Conservation (phyloP, 2,888 invertebrate species). For the Eugnorisma glareosa region DNA sequence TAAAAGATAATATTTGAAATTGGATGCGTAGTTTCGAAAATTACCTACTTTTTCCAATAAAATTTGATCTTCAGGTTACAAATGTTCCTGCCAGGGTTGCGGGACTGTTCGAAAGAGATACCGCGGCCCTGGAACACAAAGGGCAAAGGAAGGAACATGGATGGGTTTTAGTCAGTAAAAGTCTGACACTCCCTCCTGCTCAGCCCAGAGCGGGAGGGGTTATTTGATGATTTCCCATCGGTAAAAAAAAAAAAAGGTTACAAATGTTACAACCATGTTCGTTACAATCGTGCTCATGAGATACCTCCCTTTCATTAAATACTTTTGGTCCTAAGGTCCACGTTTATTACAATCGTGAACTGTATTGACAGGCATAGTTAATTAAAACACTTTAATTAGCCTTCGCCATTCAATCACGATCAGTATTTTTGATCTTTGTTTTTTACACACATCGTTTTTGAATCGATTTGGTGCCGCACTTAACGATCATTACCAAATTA, state of each 20-base stretch:
- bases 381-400: slow-evolving; percentile 55
- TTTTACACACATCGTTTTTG: slow-evolving; percentile 19
- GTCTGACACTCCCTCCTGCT: too few relatives aligned
- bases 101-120: too few relatives aligned
- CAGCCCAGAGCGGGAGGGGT: too few relatives aligned
- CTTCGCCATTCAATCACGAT: slow-evolving; percentile 56
- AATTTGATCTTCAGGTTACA: not conserved
- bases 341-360: slow-evolving; percentile 44
- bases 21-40: not conserved
- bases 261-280: not conserved
- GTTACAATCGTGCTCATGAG: slow-evolving; percentile 12
- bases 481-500: slow-evolving; percentile 39
- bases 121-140: too few relatives aligned
- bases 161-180: too few relatives aligned
- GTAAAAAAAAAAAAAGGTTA: too few relatives aligned
- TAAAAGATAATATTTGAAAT: not conserved
- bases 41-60: not conserved
- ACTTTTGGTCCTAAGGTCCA: slow-evolving; percentile 14
- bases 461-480: slow-evolving; percentile 39
- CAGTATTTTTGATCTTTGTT: slow-evolving; percentile 24
- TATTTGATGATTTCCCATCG: too few relatives aligned
- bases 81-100: too few relatives aligned
- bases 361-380: slow-evolving; percentile 41
- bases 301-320: slow-evolving; percentile 1
- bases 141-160: too few relatives aligned